Evolutionary conservation across 2,888 invertebrate species (phyloP).

Genomic region (Sarcophaga caerulescens): DNA sequence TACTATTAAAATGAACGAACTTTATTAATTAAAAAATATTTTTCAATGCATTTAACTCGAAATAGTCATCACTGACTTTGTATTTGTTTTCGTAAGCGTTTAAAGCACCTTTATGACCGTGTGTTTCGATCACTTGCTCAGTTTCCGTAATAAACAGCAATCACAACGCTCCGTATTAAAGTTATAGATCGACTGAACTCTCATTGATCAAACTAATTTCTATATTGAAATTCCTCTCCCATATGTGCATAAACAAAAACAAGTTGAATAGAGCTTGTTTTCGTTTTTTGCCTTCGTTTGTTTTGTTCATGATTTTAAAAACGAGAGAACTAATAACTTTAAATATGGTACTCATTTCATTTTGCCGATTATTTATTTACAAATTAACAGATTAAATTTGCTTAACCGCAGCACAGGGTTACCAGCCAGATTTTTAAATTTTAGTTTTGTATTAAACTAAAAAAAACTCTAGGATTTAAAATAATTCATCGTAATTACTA

Average conservation of each 20-base stretch:
- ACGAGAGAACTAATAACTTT: not conserved
- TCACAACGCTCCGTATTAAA: slow-evolving; percentile 47
- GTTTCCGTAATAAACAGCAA: slow-evolving; percentile 50
- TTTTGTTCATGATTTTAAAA: not conserved
- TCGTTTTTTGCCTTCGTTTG: not conserved
- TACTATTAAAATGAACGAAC: too few species aligned
- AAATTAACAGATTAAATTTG: not conserved
- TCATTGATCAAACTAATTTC: slow-evolving; percentile 23
- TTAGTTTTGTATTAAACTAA: not conserved
- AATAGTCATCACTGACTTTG: not conserved
- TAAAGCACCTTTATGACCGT: not conserved
- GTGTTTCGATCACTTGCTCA: not conserved
- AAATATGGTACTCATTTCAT: too few species aligned
- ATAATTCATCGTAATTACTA: too few species aligned
- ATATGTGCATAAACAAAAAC: not conserved
- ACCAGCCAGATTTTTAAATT: not conserved
- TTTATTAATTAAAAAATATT: too few species aligned
- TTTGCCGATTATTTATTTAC: too few species aligned
- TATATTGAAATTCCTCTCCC: slow-evolving; percentile 14
- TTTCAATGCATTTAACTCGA: not conserved
- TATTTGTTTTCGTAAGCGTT: not conserved
- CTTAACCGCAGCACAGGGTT: not conserved
- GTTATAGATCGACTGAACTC: slow-evolving; percentile 57
- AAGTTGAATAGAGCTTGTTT: not conserved
- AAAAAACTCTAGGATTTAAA: too few species aligned